phyloP scores from a whole-genome alignment of 2,888 invertebrate genomes.

The Rugalucina vietnamica region DNA sequence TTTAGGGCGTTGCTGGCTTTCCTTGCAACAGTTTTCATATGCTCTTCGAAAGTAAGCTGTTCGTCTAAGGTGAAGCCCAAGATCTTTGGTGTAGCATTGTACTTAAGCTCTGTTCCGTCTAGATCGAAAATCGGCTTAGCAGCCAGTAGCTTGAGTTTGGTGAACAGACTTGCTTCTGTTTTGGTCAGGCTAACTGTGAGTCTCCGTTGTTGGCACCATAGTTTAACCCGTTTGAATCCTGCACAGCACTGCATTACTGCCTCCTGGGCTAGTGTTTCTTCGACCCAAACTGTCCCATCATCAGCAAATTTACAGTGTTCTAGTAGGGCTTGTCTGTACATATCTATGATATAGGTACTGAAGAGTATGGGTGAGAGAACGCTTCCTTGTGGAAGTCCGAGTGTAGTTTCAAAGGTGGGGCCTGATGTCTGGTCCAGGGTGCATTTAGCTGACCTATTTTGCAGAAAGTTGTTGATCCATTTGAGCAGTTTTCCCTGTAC shows the following conservation, averaged over 20 bases:
- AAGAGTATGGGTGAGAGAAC: not conserved
- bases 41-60: conserved; percentile 1
- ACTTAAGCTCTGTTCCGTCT: not conserved
- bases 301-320: conserved; percentile 19
- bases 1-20: conserved; percentile 19
- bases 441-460: not conserved
- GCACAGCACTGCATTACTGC: not conserved
- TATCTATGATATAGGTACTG: conserved; percentile 21
- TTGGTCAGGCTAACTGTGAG: not conserved
- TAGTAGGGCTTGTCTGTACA: not conserved
- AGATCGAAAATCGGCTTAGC: not conserved
- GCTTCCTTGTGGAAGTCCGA: not conserved
- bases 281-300: conserved; percentile 15
- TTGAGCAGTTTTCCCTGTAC: not conserved
- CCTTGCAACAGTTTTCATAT: conserved; percentile 2
- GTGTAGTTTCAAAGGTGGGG: not conserved
- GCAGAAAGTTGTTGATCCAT: not conserved
- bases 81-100: conserved; percentile 15
- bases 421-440: not conserved
- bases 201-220: conserved; percentile 8
- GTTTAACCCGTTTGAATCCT: not conserved
- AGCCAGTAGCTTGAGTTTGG: not conserved
- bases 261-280: not conserved
- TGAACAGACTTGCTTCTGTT: conserved; percentile 16
- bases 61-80: conserved; percentile 20